Evolutionary conservation across 2,797 vertebrate genomes (phyloP).

Genomic region (Cetoscarus ocellatus): DNA sequence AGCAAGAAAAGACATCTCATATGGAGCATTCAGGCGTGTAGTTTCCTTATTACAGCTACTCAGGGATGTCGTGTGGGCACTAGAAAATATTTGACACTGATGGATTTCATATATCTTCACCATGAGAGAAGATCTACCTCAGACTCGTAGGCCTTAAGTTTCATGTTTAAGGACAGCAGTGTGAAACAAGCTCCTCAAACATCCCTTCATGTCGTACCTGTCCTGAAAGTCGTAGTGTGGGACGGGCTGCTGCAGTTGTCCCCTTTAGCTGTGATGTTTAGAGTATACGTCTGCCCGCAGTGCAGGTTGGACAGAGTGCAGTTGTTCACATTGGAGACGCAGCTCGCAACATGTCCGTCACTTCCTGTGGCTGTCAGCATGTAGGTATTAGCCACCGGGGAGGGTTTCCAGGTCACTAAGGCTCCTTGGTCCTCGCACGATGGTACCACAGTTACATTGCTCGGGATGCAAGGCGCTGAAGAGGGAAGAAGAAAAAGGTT

Average conservation of each 20-base stretch:
- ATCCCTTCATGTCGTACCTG: conserved; percentile 62
- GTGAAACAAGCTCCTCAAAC: neutral
- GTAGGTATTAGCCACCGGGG: conserved; percentile 72
- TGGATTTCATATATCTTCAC: no score
- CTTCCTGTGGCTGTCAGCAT: conserved; percentile 62
- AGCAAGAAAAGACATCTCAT: conserved; percentile 3
- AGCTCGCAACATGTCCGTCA: conserved; percentile 63
- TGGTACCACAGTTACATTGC: conserved; percentile 47
- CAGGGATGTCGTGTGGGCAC: no score
- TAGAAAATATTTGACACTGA: no score
- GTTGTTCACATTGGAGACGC: conserved; percentile 65
- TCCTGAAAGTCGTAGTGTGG: conserved; percentile 57
- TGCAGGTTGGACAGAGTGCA: conserved; percentile 72
- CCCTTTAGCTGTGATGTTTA: conserved; percentile 70
- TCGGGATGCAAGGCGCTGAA: conserved; percentile 81
- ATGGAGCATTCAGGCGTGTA: no score
- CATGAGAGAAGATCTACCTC: no score
- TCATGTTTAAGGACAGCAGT: neutral
- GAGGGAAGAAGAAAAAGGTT: neutral
- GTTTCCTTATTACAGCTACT: no score
- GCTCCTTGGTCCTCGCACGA: conserved; percentile 65
- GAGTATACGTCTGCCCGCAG: conserved; percentile 76
- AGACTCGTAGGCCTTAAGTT: no score
- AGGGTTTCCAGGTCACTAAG: conserved; percentile 72
- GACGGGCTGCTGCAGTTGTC: conserved; percentile 75